Evolutionary conservation across 2,113 vertebrate genomes (phyloP), one percentile per base, ranked within the genome.

Genomic region (Atrichornis clamosus): DNA sequence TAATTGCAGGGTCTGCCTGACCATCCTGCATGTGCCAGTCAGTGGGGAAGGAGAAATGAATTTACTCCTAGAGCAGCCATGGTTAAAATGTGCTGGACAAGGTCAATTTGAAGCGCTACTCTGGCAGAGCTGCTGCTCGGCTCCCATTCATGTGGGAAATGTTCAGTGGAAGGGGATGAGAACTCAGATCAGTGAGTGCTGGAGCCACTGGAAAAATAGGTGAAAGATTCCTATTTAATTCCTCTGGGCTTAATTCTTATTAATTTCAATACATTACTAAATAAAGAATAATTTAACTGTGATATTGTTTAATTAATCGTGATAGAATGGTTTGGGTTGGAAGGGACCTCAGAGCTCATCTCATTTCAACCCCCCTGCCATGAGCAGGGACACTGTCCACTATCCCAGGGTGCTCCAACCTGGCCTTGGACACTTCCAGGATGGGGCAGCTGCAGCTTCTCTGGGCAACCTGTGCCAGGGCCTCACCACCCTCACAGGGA

Each of bases 261-360:
- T 85, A 64, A 84, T 84, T 82, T 65, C 37, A 73, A 37, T 76
- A 22, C 73, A 69, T 52, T 68, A 16, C 87, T 68, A 19, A 16
- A 82, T 46, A 84, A 87, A 91, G 42, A 26, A 72, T 78, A 75
- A 93, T 73, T 73, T 72, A 74, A 35, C 33, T 41, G 53, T 53
- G 70, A 58, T 74, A 60, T 41, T 74, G 42, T 72, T 89, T 83
- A 84, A 95, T 92, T 84, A 81, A 90, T 84, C 56, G 56, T 56
- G 35, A 77, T 37, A 62, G 41, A 76, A 60, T 27, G 26, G 39
- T 53, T 89, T 63, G 53, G 41, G 70, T 19, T 84, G 16, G 32
- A 32, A 90, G 41, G 32, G 18, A 70, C 64, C 27, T 37, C 24
- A 33, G 27, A 77, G 32, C 49, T 33, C 15, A 33, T 56, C 49